These are phyloP conservation scores for Podarcis cretensis DNA, from an alignment of 2,113 vertebrate species.

Conservation along the genomic window DNA sequence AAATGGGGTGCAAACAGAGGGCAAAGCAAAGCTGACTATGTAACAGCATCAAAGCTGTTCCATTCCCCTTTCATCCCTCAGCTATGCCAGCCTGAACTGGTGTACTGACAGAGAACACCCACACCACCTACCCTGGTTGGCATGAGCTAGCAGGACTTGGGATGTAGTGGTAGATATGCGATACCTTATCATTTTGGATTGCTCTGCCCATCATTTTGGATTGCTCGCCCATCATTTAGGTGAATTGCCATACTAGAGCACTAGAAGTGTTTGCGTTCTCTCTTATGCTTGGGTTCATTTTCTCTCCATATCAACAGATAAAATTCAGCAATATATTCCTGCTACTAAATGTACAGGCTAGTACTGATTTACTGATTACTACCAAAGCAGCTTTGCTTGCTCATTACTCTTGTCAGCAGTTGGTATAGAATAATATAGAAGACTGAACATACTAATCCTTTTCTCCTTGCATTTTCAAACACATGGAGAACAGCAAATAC, in stretches of 20 bases:
- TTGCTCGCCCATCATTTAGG: neutral
- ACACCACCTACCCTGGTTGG: no score
- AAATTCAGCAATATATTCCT: neutral
- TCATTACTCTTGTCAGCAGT: neutral
- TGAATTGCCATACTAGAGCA: neutral
- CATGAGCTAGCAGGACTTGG: no score
- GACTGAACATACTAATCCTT: neutral
- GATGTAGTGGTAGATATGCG: no score
- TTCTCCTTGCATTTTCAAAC: slow-evolving; percentile 1
- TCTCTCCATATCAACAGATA: neutral
- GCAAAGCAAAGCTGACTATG: no score
- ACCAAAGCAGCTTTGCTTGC: neutral
- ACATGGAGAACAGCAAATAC: neutral
- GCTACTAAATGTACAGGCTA: neutral
- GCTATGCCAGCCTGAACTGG: no score
- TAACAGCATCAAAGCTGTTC: no score
- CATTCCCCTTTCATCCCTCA: no score
- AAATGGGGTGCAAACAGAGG: no score
- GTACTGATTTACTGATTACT: neutral
- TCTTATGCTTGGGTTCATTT: neutral
- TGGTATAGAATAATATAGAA: neutral
- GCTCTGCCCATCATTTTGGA: neutral
- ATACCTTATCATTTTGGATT: no score
- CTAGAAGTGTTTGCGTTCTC: neutral
- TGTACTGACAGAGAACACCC: no score